Evolutionary conservation across 2,888 invertebrate species (phyloP), one percentile per base, ranked within the genome.

Genomic region (Pocota personata): DNA sequence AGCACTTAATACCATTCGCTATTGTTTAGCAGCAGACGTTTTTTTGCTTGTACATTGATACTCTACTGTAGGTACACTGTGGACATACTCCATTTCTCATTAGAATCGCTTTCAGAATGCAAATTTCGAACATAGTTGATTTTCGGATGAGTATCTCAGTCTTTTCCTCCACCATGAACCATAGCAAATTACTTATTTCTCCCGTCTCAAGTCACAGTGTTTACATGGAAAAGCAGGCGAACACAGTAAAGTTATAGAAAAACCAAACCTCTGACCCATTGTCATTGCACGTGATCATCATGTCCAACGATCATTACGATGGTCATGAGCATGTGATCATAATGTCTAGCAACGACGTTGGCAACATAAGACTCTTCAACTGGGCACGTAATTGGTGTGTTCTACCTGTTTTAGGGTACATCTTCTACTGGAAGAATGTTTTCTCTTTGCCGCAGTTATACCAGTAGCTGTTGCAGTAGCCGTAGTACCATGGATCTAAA

Each of bases 401-500:
- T 83, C 67, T 83, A 83, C 83, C 83, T 83, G 83, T 73, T 78
- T 83, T 83, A 83, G 83, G 73, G 78, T 77, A 83, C 55, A 40
- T 73, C 48, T 46, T 67, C 67, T 35, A 32, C 55, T 64, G 64
- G 37, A 37, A 62, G 69, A 67, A 55, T 46, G 46, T 66, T 73
- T 83, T 73, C 83, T 83, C 66, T 73, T 67, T 50, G 43, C 35
- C 37, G 12, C 48, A 48, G 48, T 19, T 64, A 24, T 19, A 48
- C 46, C 48, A 58, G 43, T 64, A 30, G 32, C 21, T 37, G 30
- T 21, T 46, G 32, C 48, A 66, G 50, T 27, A 37, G 35, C 14
- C 14, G 57, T 46, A 19, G 4, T 24, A 24, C 24, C 24, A 24
- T 24, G 62, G 37, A 50, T 48, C 66, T 48, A 21, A 83, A 83